Evolutionary conservation across 2,797 vertebrate genomes (phyloP).

Genomic region (Knipowitschia caucasica): DNA sequence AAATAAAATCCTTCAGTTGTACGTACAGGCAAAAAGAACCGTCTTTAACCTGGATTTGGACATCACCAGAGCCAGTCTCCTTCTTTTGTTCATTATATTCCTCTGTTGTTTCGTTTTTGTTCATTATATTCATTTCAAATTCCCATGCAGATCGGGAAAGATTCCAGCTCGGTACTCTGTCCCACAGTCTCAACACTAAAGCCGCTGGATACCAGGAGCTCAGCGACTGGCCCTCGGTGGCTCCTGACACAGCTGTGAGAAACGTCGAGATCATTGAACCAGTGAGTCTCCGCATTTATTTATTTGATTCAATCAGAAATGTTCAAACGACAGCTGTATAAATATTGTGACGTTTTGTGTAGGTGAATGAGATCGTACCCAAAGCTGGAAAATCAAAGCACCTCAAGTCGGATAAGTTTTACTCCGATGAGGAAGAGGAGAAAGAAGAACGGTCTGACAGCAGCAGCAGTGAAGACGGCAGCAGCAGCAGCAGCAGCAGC

Average conservation of each 20-base stretch:
- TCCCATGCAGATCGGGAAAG: conserved; percentile 93
- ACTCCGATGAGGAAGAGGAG: conserved; percentile 82
- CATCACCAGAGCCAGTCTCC: too few species aligned
- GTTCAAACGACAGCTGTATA: background rate
- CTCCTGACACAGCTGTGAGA: conserved; percentile 89
- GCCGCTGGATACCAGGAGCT: conserved; percentile 91
- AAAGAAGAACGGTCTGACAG: conserved; percentile 62
- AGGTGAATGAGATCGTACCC: conserved; percentile 82
- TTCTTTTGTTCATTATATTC: too few species aligned
- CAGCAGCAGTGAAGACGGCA: conserved; percentile 55
- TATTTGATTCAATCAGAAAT: background rate
- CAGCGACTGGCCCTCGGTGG: conserved; percentile 88
- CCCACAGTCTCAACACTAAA: conserved; percentile 89
- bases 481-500: conserved; percentile 69
- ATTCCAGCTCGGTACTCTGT: conserved; percentile 94
- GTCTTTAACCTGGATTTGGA: too few species aligned
- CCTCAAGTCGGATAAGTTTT: conserved; percentile 84
- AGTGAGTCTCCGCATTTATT: too few species aligned
- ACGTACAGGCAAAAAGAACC: too few species aligned
- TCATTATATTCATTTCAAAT: background rate
- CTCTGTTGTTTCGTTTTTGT: too few species aligned
- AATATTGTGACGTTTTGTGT: background rate
- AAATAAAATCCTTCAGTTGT: too few species aligned
- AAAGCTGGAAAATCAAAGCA: conserved; percentile 78
- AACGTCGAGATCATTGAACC: conserved; percentile 88